phyloP scores from a whole-genome alignment of 2,888 invertebrate genomes.

The Oithona nana region DNA sequence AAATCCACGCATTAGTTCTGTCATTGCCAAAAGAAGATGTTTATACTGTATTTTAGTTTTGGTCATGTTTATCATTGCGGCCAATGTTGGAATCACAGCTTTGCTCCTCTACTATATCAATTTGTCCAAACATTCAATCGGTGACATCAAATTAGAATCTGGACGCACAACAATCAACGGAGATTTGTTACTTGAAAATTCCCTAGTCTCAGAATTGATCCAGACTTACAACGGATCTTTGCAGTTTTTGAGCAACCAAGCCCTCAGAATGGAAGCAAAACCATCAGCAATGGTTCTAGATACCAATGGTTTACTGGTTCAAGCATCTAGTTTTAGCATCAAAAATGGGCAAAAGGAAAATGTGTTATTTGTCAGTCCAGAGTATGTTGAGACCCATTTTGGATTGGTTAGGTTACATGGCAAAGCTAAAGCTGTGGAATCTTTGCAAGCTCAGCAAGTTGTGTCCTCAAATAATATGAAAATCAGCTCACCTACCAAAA shows the following conservation, averaged over 20 bases:
- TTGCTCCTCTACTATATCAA: neutral
- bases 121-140: neutral
- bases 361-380: neutral
- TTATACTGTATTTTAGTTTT: neutral
- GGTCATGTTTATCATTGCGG: neutral
- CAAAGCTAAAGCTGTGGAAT: neutral
- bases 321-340: no score
- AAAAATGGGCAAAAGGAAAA: no score
- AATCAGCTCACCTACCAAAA: neutral
- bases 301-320: no score
- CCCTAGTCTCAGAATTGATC: neutral
- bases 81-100: neutral
- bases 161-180: neutral
- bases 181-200: neutral
- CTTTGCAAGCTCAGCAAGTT: neutral
- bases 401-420: neutral
- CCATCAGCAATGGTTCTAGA: neutral
- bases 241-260: neutral
- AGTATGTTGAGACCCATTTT: neutral
- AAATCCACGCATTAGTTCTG: neutral
- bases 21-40: neutral
- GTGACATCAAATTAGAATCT: neutral
- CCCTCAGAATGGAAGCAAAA: neutral
- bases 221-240: neutral
- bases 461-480: neutral